Conservation (phyloP, 2,888 invertebrate genomes). For the Philaethria dido region DNA sequence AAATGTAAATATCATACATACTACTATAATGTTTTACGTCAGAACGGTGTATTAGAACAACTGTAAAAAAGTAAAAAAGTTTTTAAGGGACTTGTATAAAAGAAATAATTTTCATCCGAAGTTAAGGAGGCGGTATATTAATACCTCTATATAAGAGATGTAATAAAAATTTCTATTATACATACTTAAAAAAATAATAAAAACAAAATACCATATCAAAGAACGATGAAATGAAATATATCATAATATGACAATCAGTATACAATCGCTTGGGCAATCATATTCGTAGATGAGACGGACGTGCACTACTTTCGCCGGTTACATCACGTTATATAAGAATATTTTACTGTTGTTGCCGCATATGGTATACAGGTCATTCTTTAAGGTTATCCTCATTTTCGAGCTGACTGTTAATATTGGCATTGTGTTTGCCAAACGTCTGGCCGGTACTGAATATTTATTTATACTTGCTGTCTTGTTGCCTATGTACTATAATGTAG, state of each 20-base stretch:
- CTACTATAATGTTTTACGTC: too few species aligned
- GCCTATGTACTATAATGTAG: background rate
- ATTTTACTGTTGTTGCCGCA: slow-evolving; percentile 27
- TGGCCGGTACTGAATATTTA: background rate
- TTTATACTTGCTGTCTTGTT: background rate
- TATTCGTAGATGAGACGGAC: slow-evolving; percentile 53
- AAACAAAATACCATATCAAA: background rate
- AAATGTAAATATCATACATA: background rate
- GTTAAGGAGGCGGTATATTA: too few species aligned
- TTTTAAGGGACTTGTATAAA: too few species aligned
- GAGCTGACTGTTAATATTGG: background rate
- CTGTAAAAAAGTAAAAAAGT: too few species aligned
- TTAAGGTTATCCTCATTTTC: slow-evolving; percentile 16
- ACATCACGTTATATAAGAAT: slow-evolving; percentile 52
- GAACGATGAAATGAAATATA: background rate
- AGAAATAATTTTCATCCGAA: too few species aligned
- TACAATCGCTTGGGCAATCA: slow-evolving; percentile 28
- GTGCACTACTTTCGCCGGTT: slow-evolving; percentile 63
- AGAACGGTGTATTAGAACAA: too few species aligned
- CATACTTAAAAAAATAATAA: too few species aligned
- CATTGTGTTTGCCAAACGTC: slow-evolving; percentile 2
- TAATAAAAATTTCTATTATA: too few species aligned
- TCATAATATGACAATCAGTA: slow-evolving; percentile 25
- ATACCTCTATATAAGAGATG: too few species aligned
- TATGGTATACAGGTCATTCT: slow-evolving; percentile 14